phyloP scores from a whole-genome alignment of 2,888 invertebrate genomes.

The Phortica okadai region DNA sequence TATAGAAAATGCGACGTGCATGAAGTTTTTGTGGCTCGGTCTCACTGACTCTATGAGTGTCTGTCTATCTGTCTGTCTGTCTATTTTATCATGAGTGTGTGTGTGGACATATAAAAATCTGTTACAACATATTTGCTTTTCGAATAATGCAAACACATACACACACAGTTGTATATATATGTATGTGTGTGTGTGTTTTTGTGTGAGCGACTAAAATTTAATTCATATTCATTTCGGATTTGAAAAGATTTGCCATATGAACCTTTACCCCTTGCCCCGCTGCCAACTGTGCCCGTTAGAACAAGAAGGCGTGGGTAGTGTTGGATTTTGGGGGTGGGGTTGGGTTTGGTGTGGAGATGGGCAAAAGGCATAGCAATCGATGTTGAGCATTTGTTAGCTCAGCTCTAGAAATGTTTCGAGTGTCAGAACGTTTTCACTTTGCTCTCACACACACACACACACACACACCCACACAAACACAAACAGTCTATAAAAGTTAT shows the following conservation, averaged over 20 bases:
- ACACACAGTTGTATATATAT: constrained; percentile 38
- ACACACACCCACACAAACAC: background rate
- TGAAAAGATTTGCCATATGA: constrained; percentile 57
- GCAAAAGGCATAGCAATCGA: background rate
- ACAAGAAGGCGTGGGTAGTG: constrained; percentile 40
- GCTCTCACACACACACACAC: background rate
- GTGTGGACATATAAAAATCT: background rate
- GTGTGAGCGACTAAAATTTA: constrained; percentile 67
- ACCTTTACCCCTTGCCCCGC: constrained; percentile 7
- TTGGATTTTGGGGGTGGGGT: constrained; percentile 22
- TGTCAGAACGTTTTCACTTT: background rate
- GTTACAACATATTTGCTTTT: background rate
- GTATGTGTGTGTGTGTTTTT: constrained; percentile 22
- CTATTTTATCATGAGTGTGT: background rate
- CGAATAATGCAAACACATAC: constrained; percentile 25
- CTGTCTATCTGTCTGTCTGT: background rate
- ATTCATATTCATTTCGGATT: constrained; percentile 71
- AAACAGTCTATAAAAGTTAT: constrained; percentile 25
- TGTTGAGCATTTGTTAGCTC: background rate
- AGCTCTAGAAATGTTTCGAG: constrained; percentile 24
- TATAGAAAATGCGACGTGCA: constrained; percentile 14
- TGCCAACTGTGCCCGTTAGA: no score
- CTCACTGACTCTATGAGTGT: background rate
- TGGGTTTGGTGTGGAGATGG: background rate
- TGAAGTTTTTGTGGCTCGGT: background rate